Percentiles rank a stretch among this genome's conserved stretches.
Evolutionary conservation across 2,113 vertebrate species (phyloP).

Genomic region (Phalacrocorax carbo): DNA sequence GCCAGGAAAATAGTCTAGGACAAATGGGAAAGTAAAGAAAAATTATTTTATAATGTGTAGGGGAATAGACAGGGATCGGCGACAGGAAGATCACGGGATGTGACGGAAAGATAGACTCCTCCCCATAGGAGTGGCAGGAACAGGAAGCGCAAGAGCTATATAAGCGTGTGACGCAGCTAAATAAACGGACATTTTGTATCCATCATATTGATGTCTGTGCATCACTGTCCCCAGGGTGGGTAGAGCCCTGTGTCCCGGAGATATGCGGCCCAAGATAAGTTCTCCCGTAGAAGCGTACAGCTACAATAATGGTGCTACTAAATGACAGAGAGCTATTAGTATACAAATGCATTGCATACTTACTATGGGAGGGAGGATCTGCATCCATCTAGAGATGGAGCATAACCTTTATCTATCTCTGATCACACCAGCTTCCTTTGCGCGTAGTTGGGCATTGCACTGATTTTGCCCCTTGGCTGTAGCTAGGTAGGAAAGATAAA

Average conservation of each 20-base stretch:
- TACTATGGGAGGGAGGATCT: neutral
- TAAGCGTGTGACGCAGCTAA: no score
- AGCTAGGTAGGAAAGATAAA: neutral
- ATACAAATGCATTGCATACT: neutral
- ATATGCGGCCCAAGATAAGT: no score
- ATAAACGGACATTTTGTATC: no score
- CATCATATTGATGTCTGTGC: no score
- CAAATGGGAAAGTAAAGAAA: neutral
- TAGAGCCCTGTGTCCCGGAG: no score
- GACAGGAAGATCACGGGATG: no score
- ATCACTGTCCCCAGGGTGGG: no score
- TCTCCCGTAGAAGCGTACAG: no score
- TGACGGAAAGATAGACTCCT: no score
- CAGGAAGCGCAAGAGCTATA: no score
- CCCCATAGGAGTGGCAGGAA: no score
- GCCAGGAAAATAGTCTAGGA: neutral
- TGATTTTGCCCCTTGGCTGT: neutral
- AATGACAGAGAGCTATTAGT: neutral
- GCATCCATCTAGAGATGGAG: neutral
- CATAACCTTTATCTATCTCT: neutral
- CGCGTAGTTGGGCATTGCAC: neutral
- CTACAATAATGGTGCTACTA: neutral
- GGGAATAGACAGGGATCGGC: no score
- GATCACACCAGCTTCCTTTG: neutral
- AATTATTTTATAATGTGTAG: neutral